A percentile compares a stretch with the other conserved stretches of the same genome.
These are phyloP conservation scores for Sympetrum striolatum DNA, from an alignment of 2,888 invertebrate species.

Conservation along the genomic window DNA sequence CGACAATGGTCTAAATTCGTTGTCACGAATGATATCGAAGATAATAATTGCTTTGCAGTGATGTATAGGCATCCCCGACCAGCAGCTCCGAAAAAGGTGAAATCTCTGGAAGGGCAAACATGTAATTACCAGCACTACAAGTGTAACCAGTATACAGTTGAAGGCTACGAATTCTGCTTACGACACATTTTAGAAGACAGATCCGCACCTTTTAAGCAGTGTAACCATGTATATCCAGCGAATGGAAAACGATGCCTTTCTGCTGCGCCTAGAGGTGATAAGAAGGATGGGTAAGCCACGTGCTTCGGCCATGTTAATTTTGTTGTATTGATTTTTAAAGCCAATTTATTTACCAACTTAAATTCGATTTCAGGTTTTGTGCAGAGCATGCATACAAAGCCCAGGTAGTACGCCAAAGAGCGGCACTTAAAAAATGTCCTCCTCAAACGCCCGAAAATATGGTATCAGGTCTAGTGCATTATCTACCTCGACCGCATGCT, in stretches of 20 bases:
- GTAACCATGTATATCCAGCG: slow-evolving; percentile 71
- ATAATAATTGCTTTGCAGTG: background rate
- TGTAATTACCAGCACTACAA: slow-evolving; percentile 52
- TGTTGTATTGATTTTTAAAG: slow-evolving; percentile 1
- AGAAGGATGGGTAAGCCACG: slow-evolving; percentile 69
- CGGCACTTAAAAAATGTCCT: slow-evolving; percentile 67
- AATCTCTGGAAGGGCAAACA: slow-evolving; percentile 1
- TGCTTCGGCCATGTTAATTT: slow-evolving; percentile 9
- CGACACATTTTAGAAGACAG: slow-evolving; percentile 86
- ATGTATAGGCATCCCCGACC: slow-evolving; percentile 32
- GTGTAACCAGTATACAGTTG: slow-evolving; percentile 71
- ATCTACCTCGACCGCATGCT: slow-evolving; percentile 58
- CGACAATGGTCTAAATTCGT: background rate
- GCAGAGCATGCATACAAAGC: slow-evolving; percentile 73
- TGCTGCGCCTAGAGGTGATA: slow-evolving; percentile 77
- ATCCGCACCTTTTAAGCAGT: slow-evolving; percentile 83
- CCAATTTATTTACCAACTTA: background rate
- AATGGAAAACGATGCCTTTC: slow-evolving; percentile 79
- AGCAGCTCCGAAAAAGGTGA: slow-evolving; percentile 5
- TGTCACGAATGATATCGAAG: background rate
- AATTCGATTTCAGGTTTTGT: slow-evolving; percentile 65
- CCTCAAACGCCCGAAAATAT: slow-evolving; percentile 72
- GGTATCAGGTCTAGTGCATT: slow-evolving; percentile 70
- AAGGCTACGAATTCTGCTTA: slow-evolving; percentile 78
- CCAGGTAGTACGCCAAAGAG: slow-evolving; percentile 68